Evolutionary conservation across 2,888 invertebrate species (phyloP).

Genomic region (Xestia xanthographa): DNA sequence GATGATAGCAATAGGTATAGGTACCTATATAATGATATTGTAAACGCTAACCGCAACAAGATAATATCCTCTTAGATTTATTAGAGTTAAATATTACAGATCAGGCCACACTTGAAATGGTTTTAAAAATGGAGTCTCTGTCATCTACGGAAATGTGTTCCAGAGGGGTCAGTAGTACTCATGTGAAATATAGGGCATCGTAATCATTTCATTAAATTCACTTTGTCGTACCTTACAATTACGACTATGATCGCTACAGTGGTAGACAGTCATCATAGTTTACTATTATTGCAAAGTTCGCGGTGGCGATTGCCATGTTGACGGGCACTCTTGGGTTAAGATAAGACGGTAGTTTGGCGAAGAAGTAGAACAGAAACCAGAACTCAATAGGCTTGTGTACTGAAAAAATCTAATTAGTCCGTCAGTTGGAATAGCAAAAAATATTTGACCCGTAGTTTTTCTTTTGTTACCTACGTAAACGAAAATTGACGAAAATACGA

Average conservation of each 20-base stretch:
- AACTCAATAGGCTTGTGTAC: too few relatives aligned
- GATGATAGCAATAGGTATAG: background rate
- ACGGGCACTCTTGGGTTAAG: background rate
- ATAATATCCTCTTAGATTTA: background rate
- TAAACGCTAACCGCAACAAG: background rate
- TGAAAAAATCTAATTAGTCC: too few relatives aligned
- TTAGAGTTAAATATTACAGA: background rate
- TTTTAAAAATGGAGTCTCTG: conserved; percentile 31
- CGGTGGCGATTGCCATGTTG: background rate
- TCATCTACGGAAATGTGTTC: conserved; percentile 19
- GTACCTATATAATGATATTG: background rate
- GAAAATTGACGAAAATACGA: too few relatives aligned
- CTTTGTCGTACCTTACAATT: conserved; percentile 34
- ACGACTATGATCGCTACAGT: background rate
- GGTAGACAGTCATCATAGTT: background rate
- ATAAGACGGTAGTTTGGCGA: background rate
- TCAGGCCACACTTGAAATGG: conserved; percentile 9
- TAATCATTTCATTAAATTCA: conserved; percentile 53
- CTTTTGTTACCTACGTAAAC: too few relatives aligned
- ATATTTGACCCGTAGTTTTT: too few relatives aligned
- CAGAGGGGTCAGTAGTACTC: conserved; percentile 49
- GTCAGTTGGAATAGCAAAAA: too few relatives aligned
- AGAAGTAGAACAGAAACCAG: background rate
- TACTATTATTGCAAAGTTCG: background rate
- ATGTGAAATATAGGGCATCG: conserved; percentile 44